Evolutionary conservation across 1,140 invertebrate species (phyloP).

Genomic region (Drosophila grimshawi): DNA sequence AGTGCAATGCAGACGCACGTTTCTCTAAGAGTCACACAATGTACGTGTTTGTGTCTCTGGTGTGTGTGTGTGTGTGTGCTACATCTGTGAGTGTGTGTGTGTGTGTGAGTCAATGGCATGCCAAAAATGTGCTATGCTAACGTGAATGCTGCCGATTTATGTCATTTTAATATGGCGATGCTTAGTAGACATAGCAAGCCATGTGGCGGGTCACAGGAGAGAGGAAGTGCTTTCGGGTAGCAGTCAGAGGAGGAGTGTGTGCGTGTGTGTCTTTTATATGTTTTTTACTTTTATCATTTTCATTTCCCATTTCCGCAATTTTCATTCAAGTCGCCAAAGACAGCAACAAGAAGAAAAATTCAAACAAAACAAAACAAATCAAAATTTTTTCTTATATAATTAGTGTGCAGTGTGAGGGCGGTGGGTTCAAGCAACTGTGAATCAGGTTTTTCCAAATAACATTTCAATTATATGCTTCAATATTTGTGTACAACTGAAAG

Average conservation of each 20-base stretch:
- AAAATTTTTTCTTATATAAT: too few species aligned
- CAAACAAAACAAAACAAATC: too few species aligned
- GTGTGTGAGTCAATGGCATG: constrained; percentile 33
- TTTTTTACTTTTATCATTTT: not conserved
- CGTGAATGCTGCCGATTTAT: constrained; percentile 54
- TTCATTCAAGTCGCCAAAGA: constrained; percentile 12
- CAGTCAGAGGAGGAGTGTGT: not conserved
- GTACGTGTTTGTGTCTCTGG: not conserved
- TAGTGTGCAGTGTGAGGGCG: too few species aligned
- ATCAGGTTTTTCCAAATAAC: too few species aligned
- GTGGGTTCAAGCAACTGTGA: too few species aligned
- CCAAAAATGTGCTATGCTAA: constrained; percentile 47
- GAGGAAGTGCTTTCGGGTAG: not conserved
- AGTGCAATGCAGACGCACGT: constrained; percentile 26
- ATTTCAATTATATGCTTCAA: too few species aligned
- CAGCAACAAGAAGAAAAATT: not conserved
- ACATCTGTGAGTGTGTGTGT: not conserved
- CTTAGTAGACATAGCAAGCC: constrained; percentile 7
- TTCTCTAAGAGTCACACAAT: not conserved
- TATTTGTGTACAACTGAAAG: too few species aligned
- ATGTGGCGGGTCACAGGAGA: not conserved
- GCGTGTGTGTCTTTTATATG: not conserved
- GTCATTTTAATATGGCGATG: constrained; percentile 51
- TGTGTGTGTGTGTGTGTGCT: not conserved
- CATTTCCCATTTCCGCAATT: constrained; percentile 19